Evolutionary conservation across 2,113 vertebrate genomes (phyloP).

Genomic region (Peucedramus taeniatus): DNA sequence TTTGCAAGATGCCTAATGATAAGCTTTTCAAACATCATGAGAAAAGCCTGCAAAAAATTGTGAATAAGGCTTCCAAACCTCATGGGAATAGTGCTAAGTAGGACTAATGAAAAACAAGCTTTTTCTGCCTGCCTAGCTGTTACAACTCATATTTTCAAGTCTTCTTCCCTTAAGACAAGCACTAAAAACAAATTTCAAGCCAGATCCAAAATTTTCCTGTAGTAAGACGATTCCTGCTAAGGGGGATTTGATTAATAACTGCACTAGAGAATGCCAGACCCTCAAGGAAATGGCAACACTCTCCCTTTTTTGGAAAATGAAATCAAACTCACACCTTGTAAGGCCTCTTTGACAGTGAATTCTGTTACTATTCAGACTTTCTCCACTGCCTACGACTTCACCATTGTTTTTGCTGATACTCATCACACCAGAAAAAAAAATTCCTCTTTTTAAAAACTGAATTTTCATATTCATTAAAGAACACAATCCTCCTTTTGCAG

Average conservation of each 20-base stretch:
- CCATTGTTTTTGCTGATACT: background rate
- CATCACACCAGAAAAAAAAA: background rate
- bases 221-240: background rate
- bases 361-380: background rate
- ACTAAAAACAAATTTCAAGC: background rate
- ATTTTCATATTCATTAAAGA: background rate
- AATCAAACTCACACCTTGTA: background rate
- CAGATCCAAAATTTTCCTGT: background rate
- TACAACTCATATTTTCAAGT: background rate
- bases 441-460: background rate
- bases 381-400: background rate
- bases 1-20: background rate
- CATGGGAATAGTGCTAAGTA: background rate
- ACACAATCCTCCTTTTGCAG: background rate
- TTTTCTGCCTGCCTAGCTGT: background rate
- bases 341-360: background rate
- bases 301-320: background rate
- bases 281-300: background rate
- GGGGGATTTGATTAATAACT: background rate
- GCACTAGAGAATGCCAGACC: background rate
- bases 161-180: constrained; percentile 6
- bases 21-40: background rate
- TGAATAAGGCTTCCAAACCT: background rate
- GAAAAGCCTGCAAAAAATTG: background rate
- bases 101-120: background rate